Conservation (phyloP, 2,888 invertebrate genomes). For the Hypercompe scribonia region DNA sequence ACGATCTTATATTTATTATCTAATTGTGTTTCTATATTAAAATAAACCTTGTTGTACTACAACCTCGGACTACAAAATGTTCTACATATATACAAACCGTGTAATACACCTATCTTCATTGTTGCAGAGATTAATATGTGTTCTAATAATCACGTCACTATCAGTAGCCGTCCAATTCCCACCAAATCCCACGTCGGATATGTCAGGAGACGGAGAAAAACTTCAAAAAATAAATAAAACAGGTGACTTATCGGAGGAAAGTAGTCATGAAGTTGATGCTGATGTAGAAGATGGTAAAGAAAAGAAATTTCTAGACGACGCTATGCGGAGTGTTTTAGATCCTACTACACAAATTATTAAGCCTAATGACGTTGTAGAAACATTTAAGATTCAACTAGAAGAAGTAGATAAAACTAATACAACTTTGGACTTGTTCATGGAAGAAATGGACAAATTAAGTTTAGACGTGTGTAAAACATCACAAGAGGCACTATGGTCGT, state of each 20-base stretch:
- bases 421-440: slow-evolving; percentile 74
- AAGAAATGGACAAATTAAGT: slow-evolving; percentile 79
- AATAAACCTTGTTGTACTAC: background rate
- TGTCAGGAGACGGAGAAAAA: slow-evolving; percentile 74
- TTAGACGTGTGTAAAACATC: slow-evolving; percentile 80
- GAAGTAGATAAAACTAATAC: slow-evolving; percentile 70
- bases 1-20: slow-evolving; percentile 10
- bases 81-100: slow-evolving; percentile 15
- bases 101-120: slow-evolving; percentile 33
- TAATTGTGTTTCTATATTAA: slow-evolving; percentile 8
- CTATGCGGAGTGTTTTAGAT: slow-evolving; percentile 76
- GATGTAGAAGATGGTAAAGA: slow-evolving; percentile 75
- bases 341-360: slow-evolving; percentile 67
- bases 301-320: slow-evolving; percentile 76
- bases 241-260: slow-evolving; percentile 74
- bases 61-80: slow-evolving; percentile 28
- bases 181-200: slow-evolving; percentile 76
- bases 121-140: slow-evolving; percentile 66
- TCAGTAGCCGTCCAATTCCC: slow-evolving; percentile 67
- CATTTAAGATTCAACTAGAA: slow-evolving; percentile 70
- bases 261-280: slow-evolving; percentile 75
- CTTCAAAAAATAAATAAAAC: slow-evolving; percentile 68
- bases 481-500: slow-evolving; percentile 79
- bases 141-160: slow-evolving; percentile 57
- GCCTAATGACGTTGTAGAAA: slow-evolving; percentile 64